Percentiles rank a stretch among this genome's conserved stretches.
These are phyloP conservation scores for Rhabdomys pumilio DNA, from an alignment of 2,797 vertebrate species.

Conservation along the genomic window DNA sequence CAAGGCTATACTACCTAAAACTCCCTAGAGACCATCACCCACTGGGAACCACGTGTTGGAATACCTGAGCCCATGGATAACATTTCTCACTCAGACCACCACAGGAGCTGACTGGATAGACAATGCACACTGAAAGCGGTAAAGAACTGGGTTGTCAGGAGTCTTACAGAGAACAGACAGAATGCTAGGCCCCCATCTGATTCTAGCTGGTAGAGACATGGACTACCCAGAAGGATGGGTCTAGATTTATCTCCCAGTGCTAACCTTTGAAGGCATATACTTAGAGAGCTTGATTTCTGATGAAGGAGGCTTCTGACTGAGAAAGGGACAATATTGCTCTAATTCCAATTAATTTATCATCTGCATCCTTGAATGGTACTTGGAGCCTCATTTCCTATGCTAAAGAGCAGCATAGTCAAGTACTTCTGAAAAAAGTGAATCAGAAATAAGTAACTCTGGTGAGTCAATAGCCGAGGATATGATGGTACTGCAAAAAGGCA, in stretches of 20 bases:
- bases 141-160: neutral
- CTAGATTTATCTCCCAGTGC: neutral
- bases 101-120: neutral
- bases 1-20: neutral
- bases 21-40: neutral
- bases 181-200: neutral
- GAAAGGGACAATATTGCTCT: neutral
- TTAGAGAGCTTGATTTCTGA: conserved; percentile 10
- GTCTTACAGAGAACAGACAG: neutral
- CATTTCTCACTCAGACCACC: neutral
- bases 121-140: neutral
- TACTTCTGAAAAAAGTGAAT: conserved; percentile 13
- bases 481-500: neutral
- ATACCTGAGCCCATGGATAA: neutral
- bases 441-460: conserved; percentile 66
- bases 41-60: neutral
- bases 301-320: neutral
- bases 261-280: neutral
- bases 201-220: neutral
- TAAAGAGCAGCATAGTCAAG: conserved; percentile 22
- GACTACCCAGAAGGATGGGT: neutral
- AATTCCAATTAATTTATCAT: conserved; percentile 37
- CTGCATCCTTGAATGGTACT: neutral
- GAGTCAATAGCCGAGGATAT: conserved; percentile 22
- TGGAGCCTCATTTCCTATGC: conserved; percentile 42